Evolutionary conservation across 2,888 invertebrate genomes (phyloP).

Genomic region (Metellina segmentata): DNA sequence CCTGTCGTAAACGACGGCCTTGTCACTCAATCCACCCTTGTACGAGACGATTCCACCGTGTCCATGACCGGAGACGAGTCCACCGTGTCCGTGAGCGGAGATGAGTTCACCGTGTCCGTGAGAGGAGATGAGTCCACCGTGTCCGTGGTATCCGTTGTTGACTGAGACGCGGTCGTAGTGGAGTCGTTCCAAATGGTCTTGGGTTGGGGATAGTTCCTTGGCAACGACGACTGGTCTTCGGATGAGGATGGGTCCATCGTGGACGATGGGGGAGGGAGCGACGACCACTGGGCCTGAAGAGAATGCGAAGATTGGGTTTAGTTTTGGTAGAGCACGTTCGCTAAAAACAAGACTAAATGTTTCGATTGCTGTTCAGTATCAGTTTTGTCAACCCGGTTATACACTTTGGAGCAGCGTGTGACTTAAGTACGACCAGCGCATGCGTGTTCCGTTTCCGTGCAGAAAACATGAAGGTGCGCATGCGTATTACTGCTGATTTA

Average conservation of each 20-base stretch:
- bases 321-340: not conserved
- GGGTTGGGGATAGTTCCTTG: conserved; percentile 51
- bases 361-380: not conserved
- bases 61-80: not conserved
- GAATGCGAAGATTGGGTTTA: not conserved
- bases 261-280: conserved; percentile 42
- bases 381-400: too few species aligned
- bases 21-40: conserved; percentile 16
- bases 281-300: conserved; percentile 39
- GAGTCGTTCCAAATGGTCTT: conserved; percentile 60
- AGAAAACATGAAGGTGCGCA: too few species aligned
- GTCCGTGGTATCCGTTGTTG: not conserved
- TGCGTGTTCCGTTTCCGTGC: too few species aligned
- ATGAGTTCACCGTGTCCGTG: not conserved
- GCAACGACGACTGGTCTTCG: conserved; percentile 61
- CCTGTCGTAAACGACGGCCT: conserved; percentile 35
- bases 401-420: too few species aligned
- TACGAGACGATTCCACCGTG: not conserved
- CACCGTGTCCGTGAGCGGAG: conserved; percentile 1
- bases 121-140: not conserved
- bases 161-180: conserved; percentile 34
- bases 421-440: too few species aligned
- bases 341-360: not conserved
- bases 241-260: conserved; percentile 50
- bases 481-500: too few species aligned